These are phyloP conservation scores for Lycophotia porphyrea DNA, from an alignment of 2,888 invertebrate genomes.

Conservation along the genomic window DNA sequence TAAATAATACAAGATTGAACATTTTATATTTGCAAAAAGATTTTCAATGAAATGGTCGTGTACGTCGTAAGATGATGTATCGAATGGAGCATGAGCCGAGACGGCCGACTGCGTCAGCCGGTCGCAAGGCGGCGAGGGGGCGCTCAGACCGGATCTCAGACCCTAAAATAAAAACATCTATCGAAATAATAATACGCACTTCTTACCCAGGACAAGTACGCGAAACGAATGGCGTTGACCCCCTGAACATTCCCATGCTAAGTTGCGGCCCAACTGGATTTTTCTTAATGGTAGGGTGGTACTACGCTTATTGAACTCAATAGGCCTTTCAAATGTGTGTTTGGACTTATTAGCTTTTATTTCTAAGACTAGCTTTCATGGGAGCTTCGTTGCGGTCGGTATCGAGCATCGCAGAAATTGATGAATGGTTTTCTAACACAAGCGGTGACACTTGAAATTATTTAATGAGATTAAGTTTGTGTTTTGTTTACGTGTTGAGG, in stretches of 20 bases:
- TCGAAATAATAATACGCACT: conserved; percentile 90
- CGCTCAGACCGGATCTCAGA: conserved; percentile 89
- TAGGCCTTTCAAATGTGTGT: conserved; percentile 85
- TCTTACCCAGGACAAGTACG: conserved; percentile 88
- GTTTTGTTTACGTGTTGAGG: conserved; percentile 33
- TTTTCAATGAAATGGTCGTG: conserved; percentile 25
- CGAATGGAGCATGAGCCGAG: conserved; percentile 66
- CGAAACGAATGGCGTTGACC: conserved; percentile 89
- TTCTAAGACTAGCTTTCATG: conserved; percentile 85
- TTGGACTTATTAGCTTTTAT: conserved; percentile 88
- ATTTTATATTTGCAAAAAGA: conserved; percentile 20
- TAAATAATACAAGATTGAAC: not conserved
- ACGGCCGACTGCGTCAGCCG: conserved; percentile 75
- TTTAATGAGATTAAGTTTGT: conserved; percentile 39
- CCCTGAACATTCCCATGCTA: conserved; percentile 88
- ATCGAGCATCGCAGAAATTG: conserved; percentile 66
- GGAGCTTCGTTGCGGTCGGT: conserved; percentile 71
- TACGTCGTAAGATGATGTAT: conserved; percentile 56
- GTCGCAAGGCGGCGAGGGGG: conserved; percentile 84
- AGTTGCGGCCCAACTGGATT: conserved; percentile 86
- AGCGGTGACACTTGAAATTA: conserved; percentile 57
- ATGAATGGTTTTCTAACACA: conserved; percentile 69
- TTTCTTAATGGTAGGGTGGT: conserved; percentile 85
- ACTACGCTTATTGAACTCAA: conserved; percentile 82
- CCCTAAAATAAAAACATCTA: conserved; percentile 90